A percentile compares a stretch with the other conserved stretches of the same genome.
These are phyloP conservation scores for Cantharis rustica DNA, from an alignment of 2,888 invertebrate genomes.

Conservation along the genomic window DNA sequence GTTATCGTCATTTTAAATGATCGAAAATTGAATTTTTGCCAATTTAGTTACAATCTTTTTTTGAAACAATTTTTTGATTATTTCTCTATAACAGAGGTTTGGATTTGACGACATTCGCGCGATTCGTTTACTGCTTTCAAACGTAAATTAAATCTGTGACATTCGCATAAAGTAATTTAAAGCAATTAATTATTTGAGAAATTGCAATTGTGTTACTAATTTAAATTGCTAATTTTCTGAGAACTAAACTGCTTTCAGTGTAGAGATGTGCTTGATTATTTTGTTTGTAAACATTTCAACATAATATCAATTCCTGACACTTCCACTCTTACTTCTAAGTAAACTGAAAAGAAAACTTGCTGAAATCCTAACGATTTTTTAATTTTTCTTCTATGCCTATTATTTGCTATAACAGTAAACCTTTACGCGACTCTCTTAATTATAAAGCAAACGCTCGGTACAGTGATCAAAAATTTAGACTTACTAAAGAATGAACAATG, in stretches of 20 bases:
- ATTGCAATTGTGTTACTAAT: background rate
- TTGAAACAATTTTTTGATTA: background rate
- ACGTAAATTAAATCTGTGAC: background rate
- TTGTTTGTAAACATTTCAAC: background rate
- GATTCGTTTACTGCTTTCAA: background rate
- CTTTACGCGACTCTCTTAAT: background rate
- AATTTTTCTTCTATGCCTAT: background rate
- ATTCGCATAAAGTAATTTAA: background rate
- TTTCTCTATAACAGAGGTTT: background rate
- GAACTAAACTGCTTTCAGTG: background rate
- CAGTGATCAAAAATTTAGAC: background rate
- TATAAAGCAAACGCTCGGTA: background rate
- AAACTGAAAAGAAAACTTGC: background rate
- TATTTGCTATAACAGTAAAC: too few relatives aligned
- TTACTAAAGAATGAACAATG: background rate
- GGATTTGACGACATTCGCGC: background rate
- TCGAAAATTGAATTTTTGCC: background rate
- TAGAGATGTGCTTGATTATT: background rate
- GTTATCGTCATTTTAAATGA: background rate
- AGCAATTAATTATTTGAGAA: background rate
- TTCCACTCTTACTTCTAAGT: background rate
- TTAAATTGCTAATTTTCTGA: background rate
- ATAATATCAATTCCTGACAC: background rate
- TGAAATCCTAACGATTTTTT: background rate
- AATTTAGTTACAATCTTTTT: background rate